Evolutionary conservation across 2,113 vertebrate genomes (phyloP), one percentile per base, ranked within the genome.

Genomic region (Lepus europaeus): DNA sequence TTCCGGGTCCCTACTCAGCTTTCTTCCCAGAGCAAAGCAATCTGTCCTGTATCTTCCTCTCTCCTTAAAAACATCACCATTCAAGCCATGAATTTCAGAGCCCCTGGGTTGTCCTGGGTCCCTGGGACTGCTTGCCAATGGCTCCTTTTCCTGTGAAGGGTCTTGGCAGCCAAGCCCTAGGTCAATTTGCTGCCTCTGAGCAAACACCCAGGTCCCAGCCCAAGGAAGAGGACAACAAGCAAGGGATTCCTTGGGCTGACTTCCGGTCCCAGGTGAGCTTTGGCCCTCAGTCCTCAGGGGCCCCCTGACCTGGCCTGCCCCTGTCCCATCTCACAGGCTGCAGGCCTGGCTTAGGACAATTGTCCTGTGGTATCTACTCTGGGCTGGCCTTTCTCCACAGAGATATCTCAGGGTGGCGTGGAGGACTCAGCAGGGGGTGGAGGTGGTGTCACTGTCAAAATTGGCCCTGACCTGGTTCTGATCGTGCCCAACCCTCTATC

Each of bases 11-110:
- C 45, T 11, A 22, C 59, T 79, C 25, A 27, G 25, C 39, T 78
- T 85, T 81, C 73, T 81, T 66, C 85, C 74, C 74, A 49, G 66
- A 88, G 76, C 78, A 77, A 84, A 80, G 45, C 39, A 11, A 33
- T 39, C 61, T 12, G 19, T 25, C 39, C 17, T 82, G 0, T 29
- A 17, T 64, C 83, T 90, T 81, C 45, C 9, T 33, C 45, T 91
- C 87, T 81, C 56, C 73, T 77, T 69, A 76, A 77, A 83, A 63
- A 76, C 10, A 77, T 45, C 5, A 73, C 68, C 9, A 63, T 77
- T 36, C 73, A 39, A 81, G 31, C 36, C 59, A 56, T 16, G 63
- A 7, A 33, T 49, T 81, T 39, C 25, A 45, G 45, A 45, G 13
- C 19, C 61, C 86, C 53, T 80, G 39, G n/a, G 76, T 89, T 19